Conservation (phyloP, 2,797 vertebrate species). For the Pantherophis vulpinus region DNA sequence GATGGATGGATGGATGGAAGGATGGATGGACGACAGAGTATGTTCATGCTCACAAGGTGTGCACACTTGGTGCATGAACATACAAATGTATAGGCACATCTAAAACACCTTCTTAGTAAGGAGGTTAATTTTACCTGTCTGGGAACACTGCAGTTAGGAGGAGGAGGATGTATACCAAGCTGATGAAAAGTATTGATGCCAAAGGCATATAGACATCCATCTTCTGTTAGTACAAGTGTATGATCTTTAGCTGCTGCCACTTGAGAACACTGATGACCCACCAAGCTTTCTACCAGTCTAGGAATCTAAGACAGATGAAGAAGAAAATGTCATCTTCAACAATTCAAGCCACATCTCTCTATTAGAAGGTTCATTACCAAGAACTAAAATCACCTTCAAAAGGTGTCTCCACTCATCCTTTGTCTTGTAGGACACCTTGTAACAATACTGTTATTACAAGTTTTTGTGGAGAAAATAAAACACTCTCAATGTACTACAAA, state of each 20-base stretch:
- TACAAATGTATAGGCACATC: not conserved
- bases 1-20: not conserved
- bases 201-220: slow-evolving; percentile 91
- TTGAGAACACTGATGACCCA: slow-evolving; percentile 86
- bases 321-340: not conserved
- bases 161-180: slow-evolving; percentile 86
- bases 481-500: not conserved
- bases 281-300: slow-evolving; percentile 87
- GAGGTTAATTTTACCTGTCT: slow-evolving; percentile 83
- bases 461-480: not conserved
- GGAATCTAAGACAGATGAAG: slow-evolving; percentile 77
- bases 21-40: not conserved
- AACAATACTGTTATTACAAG: not conserved
- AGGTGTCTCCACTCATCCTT: not conserved
- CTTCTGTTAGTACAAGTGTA: slow-evolving; percentile 92
- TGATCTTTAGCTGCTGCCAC: slow-evolving; percentile 95
- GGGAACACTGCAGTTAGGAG: slow-evolving; percentile 81
- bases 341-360: not conserved
- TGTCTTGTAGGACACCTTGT: not conserved
- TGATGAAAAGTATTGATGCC: slow-evolving; percentile 95
- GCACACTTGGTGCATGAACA: not conserved
- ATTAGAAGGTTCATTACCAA: not conserved
- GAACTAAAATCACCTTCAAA: not conserved
- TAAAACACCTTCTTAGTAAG: not conserved
- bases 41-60: not conserved